Percentiles rank a stretch among this genome's conserved stretches.
phyloP scores from a whole-genome alignment of 2,113 vertebrate species.

The Hippotragus niger region DNA sequence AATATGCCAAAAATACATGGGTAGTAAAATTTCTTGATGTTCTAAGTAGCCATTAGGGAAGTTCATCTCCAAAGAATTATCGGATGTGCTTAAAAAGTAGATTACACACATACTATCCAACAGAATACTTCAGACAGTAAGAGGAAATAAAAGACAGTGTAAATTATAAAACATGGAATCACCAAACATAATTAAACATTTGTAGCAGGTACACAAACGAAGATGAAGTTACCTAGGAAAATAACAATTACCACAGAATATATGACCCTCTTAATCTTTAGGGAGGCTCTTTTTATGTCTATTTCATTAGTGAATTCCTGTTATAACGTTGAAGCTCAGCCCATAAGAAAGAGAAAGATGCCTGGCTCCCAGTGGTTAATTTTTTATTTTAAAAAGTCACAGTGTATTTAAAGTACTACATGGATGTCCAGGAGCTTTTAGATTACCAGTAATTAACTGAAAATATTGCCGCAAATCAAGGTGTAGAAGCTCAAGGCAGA shows the following conservation, averaged over 20 bases:
- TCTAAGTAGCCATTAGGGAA: not conserved
- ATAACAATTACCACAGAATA: constrained; percentile 31
- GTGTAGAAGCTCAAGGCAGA: not conserved
- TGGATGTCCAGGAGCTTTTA: constrained; percentile 35
- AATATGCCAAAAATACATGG: not conserved
- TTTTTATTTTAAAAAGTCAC: constrained; percentile 47
- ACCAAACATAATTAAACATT: constrained; percentile 43
- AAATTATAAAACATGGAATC: constrained; percentile 36
- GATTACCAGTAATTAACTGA: constrained; percentile 45
- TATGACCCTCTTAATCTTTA: constrained; percentile 15
- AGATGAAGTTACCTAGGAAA: constrained; percentile 36
- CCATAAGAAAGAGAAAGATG: constrained; percentile 6
- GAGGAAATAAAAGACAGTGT: not conserved
- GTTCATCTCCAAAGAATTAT: constrained; percentile 10
- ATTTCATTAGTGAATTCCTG: constrained; percentile 24
- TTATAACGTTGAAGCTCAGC: not conserved
- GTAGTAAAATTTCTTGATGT: not conserved
- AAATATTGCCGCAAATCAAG: constrained; percentile 35
- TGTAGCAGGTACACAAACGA: constrained; percentile 38
- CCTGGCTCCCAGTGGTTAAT: not conserved
- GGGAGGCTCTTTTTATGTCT: constrained; percentile 14
- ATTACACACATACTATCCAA: not conserved
- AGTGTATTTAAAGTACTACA: constrained; percentile 31
- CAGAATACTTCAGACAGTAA: not conserved
- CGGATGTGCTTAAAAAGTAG: not conserved